These are phyloP conservation scores for Eucera pruinosa DNA, from an alignment of 2,888 invertebrate genomes.

Conservation along the genomic window DNA sequence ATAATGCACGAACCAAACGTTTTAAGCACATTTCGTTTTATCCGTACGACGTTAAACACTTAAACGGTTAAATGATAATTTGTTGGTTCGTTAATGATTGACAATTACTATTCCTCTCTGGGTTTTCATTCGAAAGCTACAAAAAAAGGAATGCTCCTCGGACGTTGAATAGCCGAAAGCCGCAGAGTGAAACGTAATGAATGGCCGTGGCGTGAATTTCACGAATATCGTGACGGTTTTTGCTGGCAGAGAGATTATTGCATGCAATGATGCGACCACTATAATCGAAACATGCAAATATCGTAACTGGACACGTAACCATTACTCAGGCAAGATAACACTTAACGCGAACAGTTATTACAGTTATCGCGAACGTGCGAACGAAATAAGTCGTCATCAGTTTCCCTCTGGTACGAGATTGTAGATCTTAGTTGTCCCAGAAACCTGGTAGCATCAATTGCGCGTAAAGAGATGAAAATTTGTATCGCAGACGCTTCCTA, in stretches of 20 bases:
- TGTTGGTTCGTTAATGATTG: too few species aligned
- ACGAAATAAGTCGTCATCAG: constrained; percentile 4
- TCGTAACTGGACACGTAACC: constrained; percentile 22
- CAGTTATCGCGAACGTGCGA: constrained; percentile 20
- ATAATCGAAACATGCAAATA: not conserved
- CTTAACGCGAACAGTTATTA: constrained; percentile 18
- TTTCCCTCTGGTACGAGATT: constrained; percentile 2
- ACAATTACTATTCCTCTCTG: too few species aligned
- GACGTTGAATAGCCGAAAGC: not conserved
- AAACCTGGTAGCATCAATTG: constrained; percentile 31
- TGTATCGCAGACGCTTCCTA: not conserved
- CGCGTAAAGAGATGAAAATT: constrained; percentile 8
- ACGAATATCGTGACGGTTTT: not conserved
- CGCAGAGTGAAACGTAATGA: not conserved
- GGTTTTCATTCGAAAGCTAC: too few species aligned
- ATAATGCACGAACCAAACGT: too few species aligned
- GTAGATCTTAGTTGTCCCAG: constrained; percentile 22
- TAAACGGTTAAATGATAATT: too few species aligned
- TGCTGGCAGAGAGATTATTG: not conserved
- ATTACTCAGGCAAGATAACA: constrained; percentile 11
- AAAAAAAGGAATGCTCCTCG: too few species aligned
- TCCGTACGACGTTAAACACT: too few species aligned
- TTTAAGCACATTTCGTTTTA: too few species aligned
- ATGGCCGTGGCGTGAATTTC: constrained; percentile 1
- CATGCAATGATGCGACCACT: not conserved